phyloP scores from a whole-genome alignment of 2,113 vertebrate species.

The Stictonetta naevosa region DNA sequence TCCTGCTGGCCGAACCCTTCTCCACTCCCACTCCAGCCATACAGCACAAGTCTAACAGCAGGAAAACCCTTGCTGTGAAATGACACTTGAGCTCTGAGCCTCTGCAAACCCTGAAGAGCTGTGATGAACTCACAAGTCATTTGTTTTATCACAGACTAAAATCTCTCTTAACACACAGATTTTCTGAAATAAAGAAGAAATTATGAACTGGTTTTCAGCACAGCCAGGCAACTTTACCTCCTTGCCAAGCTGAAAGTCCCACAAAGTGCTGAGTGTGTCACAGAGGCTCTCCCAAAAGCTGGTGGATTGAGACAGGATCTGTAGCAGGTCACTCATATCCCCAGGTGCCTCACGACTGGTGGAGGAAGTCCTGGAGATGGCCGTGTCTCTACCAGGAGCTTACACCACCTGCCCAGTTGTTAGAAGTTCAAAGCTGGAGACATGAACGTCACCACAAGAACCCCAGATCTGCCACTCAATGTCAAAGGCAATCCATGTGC shows the following conservation, averaged over 20 bases:
- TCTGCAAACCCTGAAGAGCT: neutral
- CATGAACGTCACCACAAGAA: neutral
- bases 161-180: neutral
- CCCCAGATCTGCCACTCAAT: neutral
- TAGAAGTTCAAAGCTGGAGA: neutral
- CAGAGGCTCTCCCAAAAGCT: neutral
- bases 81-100: neutral
- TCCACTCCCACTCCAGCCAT: rapidly evolving
- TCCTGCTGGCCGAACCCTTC: neutral
- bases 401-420: neutral
- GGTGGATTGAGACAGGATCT: neutral
- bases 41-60: neutral
- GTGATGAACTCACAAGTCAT: neutral
- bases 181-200: neutral
- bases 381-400: neutral
- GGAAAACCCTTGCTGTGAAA: neutral
- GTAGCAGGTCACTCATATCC: neutral
- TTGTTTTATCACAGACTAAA: neutral
- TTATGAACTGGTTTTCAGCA: neutral
- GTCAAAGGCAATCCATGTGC: neutral
- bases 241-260: neutral
- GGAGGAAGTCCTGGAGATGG: neutral
- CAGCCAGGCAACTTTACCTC: neutral
- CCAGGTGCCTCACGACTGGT: neutral
- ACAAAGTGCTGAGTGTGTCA: neutral